Conservation (phyloP, 2,888 invertebrate species). For the Carpatolechia fugitivella region DNA sequence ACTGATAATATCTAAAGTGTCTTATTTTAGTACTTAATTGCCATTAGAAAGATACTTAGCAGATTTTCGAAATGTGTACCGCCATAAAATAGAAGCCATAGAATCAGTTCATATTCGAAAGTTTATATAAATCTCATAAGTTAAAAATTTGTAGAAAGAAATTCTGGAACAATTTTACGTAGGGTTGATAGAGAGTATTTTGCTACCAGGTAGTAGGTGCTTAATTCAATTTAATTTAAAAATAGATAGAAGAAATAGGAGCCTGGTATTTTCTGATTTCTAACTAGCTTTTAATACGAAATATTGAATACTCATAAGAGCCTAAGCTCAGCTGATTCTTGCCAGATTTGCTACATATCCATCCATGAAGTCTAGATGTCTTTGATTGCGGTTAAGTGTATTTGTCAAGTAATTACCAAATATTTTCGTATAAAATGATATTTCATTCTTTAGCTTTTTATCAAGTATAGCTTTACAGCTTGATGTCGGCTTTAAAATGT, state of each 20-base stretch:
- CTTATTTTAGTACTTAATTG: slow-evolving; percentile 77
- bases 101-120: slow-evolving; percentile 51
- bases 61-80: slow-evolving; percentile 71
- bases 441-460: slow-evolving; percentile 69
- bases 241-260: slow-evolving; percentile 62
- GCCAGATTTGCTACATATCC: slow-evolving; percentile 71
- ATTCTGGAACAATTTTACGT: slow-evolving; percentile 67
- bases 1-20: slow-evolving; percentile 73
- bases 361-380: slow-evolving; percentile 68
- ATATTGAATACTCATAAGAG: slow-evolving; percentile 34
- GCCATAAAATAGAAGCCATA: slow-evolving; percentile 63
- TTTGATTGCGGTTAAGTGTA: slow-evolving; percentile 53
- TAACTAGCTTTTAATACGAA: slow-evolving; percentile 61
- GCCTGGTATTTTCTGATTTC: slow-evolving; percentile 65
- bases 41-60: slow-evolving; percentile 75
- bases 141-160: slow-evolving; percentile 51
- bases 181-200: slow-evolving; percentile 67
- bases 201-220: slow-evolving; percentile 71
- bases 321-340: slow-evolving; percentile 61
- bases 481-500: slow-evolving; percentile 77
- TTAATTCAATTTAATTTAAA: slow-evolving; percentile 61
- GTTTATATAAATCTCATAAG: slow-evolving; percentile 43
- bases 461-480: slow-evolving; percentile 71
- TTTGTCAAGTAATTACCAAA: slow-evolving; percentile 54
- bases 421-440: slow-evolving; percentile 69